Base-by-base conservation (phyloP, 2,113 vertebrate genomes). In the Mellivora capensis region DNA sequence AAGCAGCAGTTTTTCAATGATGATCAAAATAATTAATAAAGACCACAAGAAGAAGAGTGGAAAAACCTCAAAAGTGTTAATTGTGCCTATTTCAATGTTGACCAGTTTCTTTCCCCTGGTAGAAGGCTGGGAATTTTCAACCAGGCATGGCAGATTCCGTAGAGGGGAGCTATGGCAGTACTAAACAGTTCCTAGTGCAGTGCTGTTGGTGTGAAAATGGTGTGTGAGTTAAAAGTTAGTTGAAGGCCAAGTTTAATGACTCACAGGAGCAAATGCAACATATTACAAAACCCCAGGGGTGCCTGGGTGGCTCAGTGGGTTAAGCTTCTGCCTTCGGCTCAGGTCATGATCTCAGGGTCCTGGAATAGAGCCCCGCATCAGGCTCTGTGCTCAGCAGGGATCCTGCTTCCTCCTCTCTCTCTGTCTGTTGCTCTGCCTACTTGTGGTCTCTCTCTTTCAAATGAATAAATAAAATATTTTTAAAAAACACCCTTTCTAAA, bases 161-260 rank as follows among this genome's bases (percentile, higher is more conserved):
- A 42, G 9, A 52, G n/a, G 13, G 82, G 7, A 44, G 14, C 6
- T 27, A 9, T 29, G 25, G 29, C 3, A 37, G 25, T 18, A 2
- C 2, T 0, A 31, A 4, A 14, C 1, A 11, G 12, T 82, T 77
- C 12, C 9, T 31, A 59, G 3, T 10, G 3, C 17, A 12, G 2
- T 31, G 23, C 17, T 44, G 1, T 74, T 20, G 62, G 17, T 42
- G 21, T 49, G 29, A 39, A 18, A 54, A 44, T 39, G 27, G 17
- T 25, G 1, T 14, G 39, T 64, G 57, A 76, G 42, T 39, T 57
- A 81, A 52, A 13, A 6, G 79, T 17, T 42, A 6, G 79, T 17
- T n/a, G 44, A 37, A 72, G 87, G 31, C 4, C 49, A 39, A 54
- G 15, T 59, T 92, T 86, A 62, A 80, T 42, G 61, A 64, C 31